Evolutionary conservation across 2,113 vertebrate species (phyloP).

Genomic region (Serilophus lunatus): DNA sequence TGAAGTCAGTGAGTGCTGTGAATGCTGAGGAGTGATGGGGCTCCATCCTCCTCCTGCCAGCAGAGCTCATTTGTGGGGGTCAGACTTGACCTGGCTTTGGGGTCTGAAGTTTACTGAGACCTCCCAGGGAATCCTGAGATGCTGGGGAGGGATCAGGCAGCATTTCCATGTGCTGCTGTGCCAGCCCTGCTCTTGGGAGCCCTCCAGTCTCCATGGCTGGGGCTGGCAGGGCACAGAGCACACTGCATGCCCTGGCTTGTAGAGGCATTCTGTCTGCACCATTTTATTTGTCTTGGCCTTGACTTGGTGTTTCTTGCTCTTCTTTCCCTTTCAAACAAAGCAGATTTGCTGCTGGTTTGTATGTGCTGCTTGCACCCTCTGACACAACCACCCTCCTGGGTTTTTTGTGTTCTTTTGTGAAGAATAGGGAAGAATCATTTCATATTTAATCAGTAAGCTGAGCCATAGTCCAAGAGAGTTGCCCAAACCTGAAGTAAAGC

Average conservation of each 20-base stretch:
- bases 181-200: background rate
- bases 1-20: background rate
- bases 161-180: background rate
- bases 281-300: background rate
- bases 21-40: background rate
- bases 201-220: background rate
- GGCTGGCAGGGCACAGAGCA: background rate
- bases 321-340: conserved; percentile 4
- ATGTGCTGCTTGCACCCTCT: background rate
- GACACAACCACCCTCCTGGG: background rate
- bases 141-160: background rate
- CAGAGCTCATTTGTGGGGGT: background rate
- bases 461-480: background rate
- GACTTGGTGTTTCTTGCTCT: background rate
- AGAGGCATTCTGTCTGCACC: background rate
- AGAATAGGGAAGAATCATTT: background rate
- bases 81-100: background rate
- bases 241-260: rapidly evolving
- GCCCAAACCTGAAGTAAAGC: background rate
- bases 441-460: background rate
- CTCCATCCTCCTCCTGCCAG: background rate
- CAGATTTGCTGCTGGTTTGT: background rate
- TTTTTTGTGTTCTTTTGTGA: background rate
- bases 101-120: background rate
- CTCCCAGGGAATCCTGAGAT: too few species aligned